Base-by-base conservation (phyloP, 2,797 vertebrate genomes). In the Myripristis jacobus region DNA sequence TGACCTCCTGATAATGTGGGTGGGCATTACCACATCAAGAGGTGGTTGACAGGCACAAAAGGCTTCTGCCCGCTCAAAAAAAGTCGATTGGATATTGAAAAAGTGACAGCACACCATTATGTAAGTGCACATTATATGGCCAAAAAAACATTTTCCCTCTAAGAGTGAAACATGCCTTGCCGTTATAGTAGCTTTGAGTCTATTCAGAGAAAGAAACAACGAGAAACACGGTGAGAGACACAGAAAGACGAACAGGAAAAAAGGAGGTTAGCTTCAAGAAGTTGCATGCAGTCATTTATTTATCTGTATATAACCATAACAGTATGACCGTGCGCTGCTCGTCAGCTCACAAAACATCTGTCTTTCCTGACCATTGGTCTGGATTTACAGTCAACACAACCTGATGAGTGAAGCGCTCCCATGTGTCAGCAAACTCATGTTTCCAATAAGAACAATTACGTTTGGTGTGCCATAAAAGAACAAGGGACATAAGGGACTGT, bases 321-420 rank as follows among this genome's bases (percentile, higher is more conserved):
- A 89, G 69, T 43, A 6, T 34, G 38, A 79, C 80, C n/a, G 13
- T 8, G 10, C 4, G 2, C 59, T 46, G 29, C 71, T 8, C 52
- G 70, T 65, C 67, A 19, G 57, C 66, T 57, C 60, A 22, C 41
- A 59, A 78, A 31, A 6, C 80, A 78, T 66, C 77, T 25, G 50
- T 78, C 65, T 24, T 58, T 54, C 44, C 29, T n/a, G 31, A 60
- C 43, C 73, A 61, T 54, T 64, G 4, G 12, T 81, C 54, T 79
- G 38, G 50, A 87, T 93, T 93, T 93, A 93, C 88, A 87, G 90
- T 91, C 89, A 92, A 91, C 88, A 92, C 7, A 3, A 52, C 43
- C 50, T 54, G 64, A 76, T 73, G 73, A 81, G 74, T 80, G 67
- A 84, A 56, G 66, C 8, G 47, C 66, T 66, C 53, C 47, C 44